Percentiles rank a stretch among this genome's conserved stretches.
Evolutionary conservation across 1,140 invertebrate genomes (phyloP).

Genomic region (Brachionus angularis): DNA sequence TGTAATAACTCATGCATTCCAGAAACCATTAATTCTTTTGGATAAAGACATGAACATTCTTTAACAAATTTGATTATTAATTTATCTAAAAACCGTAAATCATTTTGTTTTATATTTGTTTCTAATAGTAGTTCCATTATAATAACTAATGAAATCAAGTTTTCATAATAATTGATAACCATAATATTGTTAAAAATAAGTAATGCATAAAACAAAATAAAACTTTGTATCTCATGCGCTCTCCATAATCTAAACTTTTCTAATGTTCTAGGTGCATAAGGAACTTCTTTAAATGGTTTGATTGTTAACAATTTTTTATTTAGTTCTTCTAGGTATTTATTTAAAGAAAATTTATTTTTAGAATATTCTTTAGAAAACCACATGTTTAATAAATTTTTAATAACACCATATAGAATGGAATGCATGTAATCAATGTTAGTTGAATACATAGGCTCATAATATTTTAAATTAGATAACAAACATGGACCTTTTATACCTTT

Average conservation of each 20-base stretch:
- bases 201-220: not conserved
- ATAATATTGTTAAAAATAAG: not conserved
- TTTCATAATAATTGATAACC: not conserved
- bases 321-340: not conserved
- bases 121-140: not conserved
- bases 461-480: not conserved
- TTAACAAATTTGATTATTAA: not conserved
- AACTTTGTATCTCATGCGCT: not conserved
- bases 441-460: not conserved
- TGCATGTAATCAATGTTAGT: slow-evolving; percentile 6
- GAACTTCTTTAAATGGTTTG: not conserved
- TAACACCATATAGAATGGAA: not conserved
- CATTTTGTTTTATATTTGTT: not conserved
- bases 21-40: not conserved
- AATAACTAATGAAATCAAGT: not conserved
- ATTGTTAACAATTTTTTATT: not conserved
- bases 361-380: slow-evolving; percentile 2
- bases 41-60: not conserved
- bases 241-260: not conserved
- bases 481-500: slow-evolving; percentile 3
- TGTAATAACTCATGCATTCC: not conserved
- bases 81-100: not conserved
- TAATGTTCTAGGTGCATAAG: not conserved
- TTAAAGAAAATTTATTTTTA: not conserved
- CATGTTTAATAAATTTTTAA: not conserved